These are phyloP conservation scores for Galagoides demidoff DNA, from an alignment of 2,797 vertebrate species.

Conservation along the genomic window DNA sequence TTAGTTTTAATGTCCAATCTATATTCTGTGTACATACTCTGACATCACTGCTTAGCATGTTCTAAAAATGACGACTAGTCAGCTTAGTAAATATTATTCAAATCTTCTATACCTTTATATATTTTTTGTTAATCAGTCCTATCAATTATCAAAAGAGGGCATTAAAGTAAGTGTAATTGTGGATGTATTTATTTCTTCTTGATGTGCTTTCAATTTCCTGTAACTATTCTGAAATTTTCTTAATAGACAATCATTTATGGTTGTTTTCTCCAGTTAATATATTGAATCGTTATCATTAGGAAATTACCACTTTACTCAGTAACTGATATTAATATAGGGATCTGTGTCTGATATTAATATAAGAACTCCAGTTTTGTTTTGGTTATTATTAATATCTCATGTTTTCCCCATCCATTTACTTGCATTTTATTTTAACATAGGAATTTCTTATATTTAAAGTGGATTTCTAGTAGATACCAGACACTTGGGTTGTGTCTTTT, in stretches of 20 bases:
- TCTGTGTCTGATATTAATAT: background rate
- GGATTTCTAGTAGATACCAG: background rate
- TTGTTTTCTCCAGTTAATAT: background rate
- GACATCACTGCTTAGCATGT: background rate
- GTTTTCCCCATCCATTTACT: background rate
- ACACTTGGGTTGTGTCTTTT: background rate
- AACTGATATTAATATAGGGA: background rate
- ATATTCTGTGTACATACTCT: background rate
- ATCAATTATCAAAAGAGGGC: background rate
- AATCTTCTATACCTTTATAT: background rate
- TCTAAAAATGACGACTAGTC: background rate
- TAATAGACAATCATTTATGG: background rate
- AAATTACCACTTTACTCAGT: background rate
- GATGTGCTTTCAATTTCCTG: background rate
- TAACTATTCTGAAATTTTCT: background rate
- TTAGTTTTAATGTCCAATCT: background rate
- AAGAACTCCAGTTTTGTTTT: background rate
- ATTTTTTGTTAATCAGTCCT: background rate
- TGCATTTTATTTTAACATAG: slow-evolving; percentile 1
- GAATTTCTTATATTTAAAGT: background rate
- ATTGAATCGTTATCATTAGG: background rate
- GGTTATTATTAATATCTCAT: background rate
- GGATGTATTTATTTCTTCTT: background rate
- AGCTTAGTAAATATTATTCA: background rate
- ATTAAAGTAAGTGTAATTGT: background rate